Evolutionary conservation across 2,113 vertebrate species (phyloP), one percentile per base, ranked within the genome.

Genomic region (Oenanthe melanoleuca): DNA sequence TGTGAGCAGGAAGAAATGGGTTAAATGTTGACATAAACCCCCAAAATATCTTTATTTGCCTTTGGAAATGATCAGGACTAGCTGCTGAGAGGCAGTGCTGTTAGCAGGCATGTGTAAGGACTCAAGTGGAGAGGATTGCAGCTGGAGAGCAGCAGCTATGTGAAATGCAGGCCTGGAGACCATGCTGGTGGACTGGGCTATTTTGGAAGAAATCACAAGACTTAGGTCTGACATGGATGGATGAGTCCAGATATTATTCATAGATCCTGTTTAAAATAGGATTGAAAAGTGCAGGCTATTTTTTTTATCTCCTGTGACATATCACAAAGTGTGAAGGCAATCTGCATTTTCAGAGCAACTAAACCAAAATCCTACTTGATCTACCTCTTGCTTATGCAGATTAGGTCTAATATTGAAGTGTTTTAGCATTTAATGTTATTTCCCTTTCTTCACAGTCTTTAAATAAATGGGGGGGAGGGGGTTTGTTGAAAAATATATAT

Each of bases 181-280:
- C 1, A 5, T 60, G 16, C 40, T 57, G 26, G 33, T 92, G 34
- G 37, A 28, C 55, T 31, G 22, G 50, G 55, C 14, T 91, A 61
- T 72, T 91, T 50, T 69, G 59, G 63, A 85, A 89, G 59, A 80
- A 82, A 80, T 61, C 2, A 11, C 34, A 89, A 79, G 89, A 55
- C 79, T 89, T 79, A 87, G 57, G 50, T 85, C 66, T 95, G 84
- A 87, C 64, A 64, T 75, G 61, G 61, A 85, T 80, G 42, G 63
- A 81, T 78, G 83, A 89, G 55, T 87, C 80, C 80, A 92, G 80
- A 70, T 77, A 82, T 85, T 93, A 92, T 91, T 92, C 86, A 91
- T 57, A 85, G 94, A 91, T 81, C 42, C 45, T 85, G 50, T 95
- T 95, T 92, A 92, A 96, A 94, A 87, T 72, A 82, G 71, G 78